Conservation (phyloP, 2,797 vertebrate species). For the Notolepis coatsorum region DNA sequence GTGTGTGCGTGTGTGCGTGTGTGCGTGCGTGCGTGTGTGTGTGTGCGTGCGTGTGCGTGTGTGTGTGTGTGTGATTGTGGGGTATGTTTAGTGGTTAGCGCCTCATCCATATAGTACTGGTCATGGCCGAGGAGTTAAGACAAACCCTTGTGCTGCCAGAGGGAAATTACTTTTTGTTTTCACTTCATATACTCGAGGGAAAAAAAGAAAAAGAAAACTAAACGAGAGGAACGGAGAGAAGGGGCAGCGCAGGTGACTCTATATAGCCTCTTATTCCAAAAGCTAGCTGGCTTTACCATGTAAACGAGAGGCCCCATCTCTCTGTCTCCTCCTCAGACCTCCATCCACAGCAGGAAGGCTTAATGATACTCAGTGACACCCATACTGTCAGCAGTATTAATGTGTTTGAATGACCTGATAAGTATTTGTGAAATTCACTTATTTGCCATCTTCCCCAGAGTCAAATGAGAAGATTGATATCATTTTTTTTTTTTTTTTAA, state of each 20-base stretch:
- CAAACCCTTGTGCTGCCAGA: conserved; percentile 10
- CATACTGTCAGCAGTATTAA: background rate
- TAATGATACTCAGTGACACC: background rate
- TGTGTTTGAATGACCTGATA: background rate
- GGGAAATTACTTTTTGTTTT: conserved; percentile 30
- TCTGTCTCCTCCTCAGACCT: background rate
- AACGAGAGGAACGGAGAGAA: background rate
- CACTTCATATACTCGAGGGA: conserved; percentile 12
- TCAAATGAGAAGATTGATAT: too few relatives aligned
- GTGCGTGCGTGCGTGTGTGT: background rate
- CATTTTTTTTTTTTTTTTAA: too few relatives aligned
- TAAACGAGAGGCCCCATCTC: conserved; percentile 9
- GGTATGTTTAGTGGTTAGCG: background rate
- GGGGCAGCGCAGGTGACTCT: conserved; percentile 6
- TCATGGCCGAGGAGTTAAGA: conserved; percentile 8
- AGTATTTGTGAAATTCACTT: too few relatives aligned
- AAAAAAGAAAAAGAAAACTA: background rate
- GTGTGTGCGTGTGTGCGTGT: background rate
- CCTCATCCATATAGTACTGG: conserved; percentile 7
- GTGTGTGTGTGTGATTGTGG: background rate
- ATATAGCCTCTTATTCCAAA: background rate
- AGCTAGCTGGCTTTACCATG: background rate
- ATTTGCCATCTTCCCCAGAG: too few relatives aligned
- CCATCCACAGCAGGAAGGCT: conserved; percentile 3
- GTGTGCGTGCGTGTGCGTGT: background rate